phyloP scores from a whole-genome alignment of 2,113 vertebrate species.

The Cyphomyrus plagiostoma region DNA sequence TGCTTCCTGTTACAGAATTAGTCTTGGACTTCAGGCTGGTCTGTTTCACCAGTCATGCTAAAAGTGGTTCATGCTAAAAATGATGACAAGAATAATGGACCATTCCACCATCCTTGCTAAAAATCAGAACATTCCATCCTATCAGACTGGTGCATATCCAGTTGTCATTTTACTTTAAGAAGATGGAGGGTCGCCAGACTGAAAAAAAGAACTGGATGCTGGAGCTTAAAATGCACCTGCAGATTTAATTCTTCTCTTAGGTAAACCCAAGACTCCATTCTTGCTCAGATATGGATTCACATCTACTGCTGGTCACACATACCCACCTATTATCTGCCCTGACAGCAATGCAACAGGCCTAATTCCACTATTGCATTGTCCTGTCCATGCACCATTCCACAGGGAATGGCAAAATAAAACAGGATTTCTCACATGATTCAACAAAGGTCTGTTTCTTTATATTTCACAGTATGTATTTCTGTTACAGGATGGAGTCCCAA shows the following conservation, averaged over 20 bases:
- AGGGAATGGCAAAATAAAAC: background rate
- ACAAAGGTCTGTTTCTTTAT: background rate
- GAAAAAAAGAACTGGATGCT: background rate
- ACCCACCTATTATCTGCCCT: background rate
- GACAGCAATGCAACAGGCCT: background rate
- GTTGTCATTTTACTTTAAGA: background rate
- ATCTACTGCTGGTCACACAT: background rate
- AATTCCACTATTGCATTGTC: background rate
- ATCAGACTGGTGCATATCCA: background rate
- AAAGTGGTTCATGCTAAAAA: background rate
- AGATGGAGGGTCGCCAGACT: background rate
- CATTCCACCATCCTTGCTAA: background rate
- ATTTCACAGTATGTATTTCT: background rate
- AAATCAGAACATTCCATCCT: background rate
- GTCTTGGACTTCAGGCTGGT: background rate
- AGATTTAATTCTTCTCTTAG: background rate
- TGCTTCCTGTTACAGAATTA: background rate
- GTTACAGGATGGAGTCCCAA: background rate
- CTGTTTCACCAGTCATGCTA: background rate
- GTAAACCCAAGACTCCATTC: background rate
- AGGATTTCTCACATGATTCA: background rate
- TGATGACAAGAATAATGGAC: background rate
- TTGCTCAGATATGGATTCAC: background rate
- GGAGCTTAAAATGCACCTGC: no score
- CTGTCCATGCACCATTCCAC: background rate